phyloP scores from a whole-genome alignment of 2,888 invertebrate genomes.

The Andrena marginata region DNA sequence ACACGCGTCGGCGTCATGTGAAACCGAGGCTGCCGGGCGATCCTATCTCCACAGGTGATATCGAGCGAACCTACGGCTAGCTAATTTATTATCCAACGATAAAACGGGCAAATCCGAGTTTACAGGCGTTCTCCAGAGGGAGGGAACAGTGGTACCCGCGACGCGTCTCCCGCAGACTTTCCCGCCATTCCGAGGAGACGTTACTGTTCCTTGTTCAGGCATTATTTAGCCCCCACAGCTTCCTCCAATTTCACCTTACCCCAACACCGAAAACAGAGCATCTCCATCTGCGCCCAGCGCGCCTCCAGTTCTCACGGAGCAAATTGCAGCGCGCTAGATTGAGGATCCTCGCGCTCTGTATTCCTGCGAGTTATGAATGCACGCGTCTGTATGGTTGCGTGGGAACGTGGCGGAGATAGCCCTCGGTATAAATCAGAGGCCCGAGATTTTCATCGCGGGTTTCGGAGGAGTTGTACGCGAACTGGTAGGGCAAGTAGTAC shows the following conservation, averaged over 20 bases:
- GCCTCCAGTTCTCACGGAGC: neutral
- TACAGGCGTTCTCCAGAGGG: neutral
- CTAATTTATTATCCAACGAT: constrained; percentile 10
- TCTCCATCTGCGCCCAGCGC: neutral
- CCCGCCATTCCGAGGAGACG: neutral
- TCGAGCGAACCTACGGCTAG: neutral
- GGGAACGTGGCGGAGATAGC: neutral
- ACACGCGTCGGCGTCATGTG: neutral
- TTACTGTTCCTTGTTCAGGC: neutral
- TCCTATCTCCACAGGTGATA: neutral
- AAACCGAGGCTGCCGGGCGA: neutral
- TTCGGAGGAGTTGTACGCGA: no score
- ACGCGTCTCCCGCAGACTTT: neutral
- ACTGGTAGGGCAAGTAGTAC: no score
- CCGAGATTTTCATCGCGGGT: no score
- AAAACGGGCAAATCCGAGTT: constrained; percentile 18
- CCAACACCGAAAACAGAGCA: neutral
- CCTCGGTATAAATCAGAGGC: no score
- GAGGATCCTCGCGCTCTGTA: neutral
- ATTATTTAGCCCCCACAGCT: neutral
- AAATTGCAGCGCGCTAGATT: constrained; percentile 1
- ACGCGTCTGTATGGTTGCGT: no score
- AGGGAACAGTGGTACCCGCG: neutral
- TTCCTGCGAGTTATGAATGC: neutral
- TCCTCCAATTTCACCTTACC: neutral